Base-by-base conservation (phyloP, 2,888 invertebrate genomes). In the Pteria penguin region DNA sequence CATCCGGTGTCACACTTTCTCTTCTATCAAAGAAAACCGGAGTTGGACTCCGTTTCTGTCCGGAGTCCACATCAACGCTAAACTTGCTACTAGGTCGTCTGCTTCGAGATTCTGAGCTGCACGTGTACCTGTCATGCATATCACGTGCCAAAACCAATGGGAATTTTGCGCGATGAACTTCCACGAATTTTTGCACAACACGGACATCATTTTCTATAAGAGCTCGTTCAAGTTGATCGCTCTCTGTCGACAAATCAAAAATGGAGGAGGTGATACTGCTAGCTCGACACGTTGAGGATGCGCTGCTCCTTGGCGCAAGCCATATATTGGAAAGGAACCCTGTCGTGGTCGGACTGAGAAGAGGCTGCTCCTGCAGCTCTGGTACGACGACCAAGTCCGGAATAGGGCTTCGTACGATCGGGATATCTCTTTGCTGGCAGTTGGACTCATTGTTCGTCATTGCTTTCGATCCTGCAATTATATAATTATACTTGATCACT, bases 131-230 rank as follows among this genome's bases (percentile, higher is more conserved):
- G 66, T 80, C 80, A 32, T 72, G 68, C 67, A 58, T 75, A 72
- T 54, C 71, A 52, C 55, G 69, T 33, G 26, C 62, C 22, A 52
- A 36, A 32, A 75, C 75, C 52, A 72, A 60, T 75, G 89, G 87
- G 79, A 89, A 89, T 67, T 88, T 93, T 81, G 93, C 92, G 84
- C 93, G 93, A 84, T 94, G 93, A n/a, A 93, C 88, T 79, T 93
- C 93, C 57, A 94, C 90, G 27, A 93, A 92, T 72, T 93, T 92
- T 81, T 92, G 93, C 61, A 94, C 93, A 61, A 92, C 89, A 72
- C 90, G 86, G 26, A 93, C 91, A 87, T 94, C 94, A 87, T 94
- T 94, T 82, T 92, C 92, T 63, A 93, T 91, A 63, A 94, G 92
- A 4, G 94, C 93, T 27, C 92, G 87, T 83, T 94, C 94, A 80